Evolutionary conservation across 2,113 vertebrate species (phyloP), one percentile per base, ranked within the genome.

Genomic region (Silurus meridionalis): DNA sequence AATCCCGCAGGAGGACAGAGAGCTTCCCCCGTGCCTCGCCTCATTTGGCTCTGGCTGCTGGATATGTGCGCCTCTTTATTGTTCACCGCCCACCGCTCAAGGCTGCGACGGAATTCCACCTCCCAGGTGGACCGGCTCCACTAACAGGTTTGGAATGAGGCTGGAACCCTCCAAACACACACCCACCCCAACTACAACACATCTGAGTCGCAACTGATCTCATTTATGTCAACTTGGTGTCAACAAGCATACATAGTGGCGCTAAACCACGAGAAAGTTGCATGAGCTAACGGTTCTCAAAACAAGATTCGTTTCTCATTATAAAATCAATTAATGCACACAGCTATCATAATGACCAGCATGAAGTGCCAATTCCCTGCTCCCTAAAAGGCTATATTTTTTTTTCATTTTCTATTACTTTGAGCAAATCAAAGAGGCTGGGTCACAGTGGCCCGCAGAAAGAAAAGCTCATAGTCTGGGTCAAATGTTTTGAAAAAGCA

Each of bases 21-120:
- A 89, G 84, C 90, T 82, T 91, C 92, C 89, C 91, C 83, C 75
- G 89, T 91, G 90, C 89, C 92, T 92, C 91, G 89, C 91, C 92
- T 93, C 91, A 94, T 95, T 94, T 94, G 91, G 90, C 87, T 88
- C 87, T 66, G 91, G 91, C 91, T 92, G 90, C 89, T 91, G 90
- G 91, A 93, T 93, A 91, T 90, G 87, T 90, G 87, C 28, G 66
- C 80, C 88, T 87, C 88, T 89, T 89, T 90, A 90, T 86, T 88
- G 85, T 88, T 83, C 87, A 75, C 85, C 85, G 52, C 82, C 85
- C 87, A 86, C 83, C 84, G 89, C 90, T 89, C 78, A 71, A 88
- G 89, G 89, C 91, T 87, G 89, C 82, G 17, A 21, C 28, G 64
- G 86, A 85, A 85, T 87, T 88, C 83, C 57, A 67, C 83, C 64